Conservation (phyloP, 2,797 vertebrate genomes). For the Hephaestus fuliginosus region DNA sequence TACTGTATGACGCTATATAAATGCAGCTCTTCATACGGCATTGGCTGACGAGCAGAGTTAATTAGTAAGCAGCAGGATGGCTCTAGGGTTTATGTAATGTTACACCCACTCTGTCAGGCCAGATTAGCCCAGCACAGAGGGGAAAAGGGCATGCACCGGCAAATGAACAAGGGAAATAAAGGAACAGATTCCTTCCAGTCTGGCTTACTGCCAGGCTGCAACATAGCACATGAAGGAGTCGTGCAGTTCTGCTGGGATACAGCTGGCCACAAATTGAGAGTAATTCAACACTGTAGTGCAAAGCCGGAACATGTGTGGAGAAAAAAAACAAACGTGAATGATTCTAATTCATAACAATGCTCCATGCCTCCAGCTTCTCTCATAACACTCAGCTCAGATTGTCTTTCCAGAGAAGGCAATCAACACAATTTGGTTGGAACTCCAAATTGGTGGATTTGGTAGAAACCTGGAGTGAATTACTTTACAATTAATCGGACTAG, state of each 20-base stretch:
- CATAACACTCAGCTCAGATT: background rate
- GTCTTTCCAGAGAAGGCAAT: background rate
- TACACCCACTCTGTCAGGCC: constrained; percentile 78
- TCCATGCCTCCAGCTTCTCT: constrained; percentile 4
- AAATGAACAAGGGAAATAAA: constrained; percentile 71
- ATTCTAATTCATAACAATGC: constrained; percentile 22
- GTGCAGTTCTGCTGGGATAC: constrained; percentile 37
- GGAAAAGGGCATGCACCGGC: constrained; percentile 67
- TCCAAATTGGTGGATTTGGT: background rate
- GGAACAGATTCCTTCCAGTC: constrained; percentile 53
- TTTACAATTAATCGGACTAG: constrained; percentile 1
- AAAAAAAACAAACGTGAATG: background rate
- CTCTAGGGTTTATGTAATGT: constrained; percentile 78
- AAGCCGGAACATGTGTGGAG: background rate
- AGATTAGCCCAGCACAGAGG: constrained; percentile 70
- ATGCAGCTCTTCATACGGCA: constrained; percentile 46
- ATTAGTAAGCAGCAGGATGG: constrained; percentile 67
- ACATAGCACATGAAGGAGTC: constrained; percentile 49
- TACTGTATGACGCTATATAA: constrained; percentile 40
- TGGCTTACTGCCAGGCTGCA: constrained; percentile 59
- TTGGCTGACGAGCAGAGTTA: constrained; percentile 71
- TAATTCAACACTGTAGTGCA: constrained; percentile 18
- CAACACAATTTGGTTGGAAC: background rate
- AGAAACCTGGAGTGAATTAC: background rate
- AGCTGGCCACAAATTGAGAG: constrained; percentile 37